Evolutionary conservation across 2,113 vertebrate species (phyloP).

Genomic region (Hoplias malabaricus): DNA sequence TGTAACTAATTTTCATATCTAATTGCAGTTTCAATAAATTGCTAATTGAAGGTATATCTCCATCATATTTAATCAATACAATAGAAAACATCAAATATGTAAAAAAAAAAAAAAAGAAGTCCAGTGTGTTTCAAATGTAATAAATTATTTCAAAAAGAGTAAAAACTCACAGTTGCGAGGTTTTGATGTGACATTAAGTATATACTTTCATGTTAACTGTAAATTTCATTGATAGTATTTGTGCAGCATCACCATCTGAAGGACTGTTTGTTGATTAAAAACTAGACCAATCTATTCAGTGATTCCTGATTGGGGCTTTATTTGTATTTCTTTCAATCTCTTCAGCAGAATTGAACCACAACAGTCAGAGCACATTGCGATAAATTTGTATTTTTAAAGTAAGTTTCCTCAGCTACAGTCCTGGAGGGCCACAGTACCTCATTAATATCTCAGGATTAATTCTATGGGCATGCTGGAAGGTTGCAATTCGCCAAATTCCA

Average conservation of each 20-base stretch:
- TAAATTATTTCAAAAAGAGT: too few relatives aligned
- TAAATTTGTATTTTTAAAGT: not conserved
- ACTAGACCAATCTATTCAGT: not conserved
- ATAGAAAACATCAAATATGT: too few relatives aligned
- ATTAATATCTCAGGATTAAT: too few relatives aligned
- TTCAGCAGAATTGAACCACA: not conserved
- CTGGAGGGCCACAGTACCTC: not conserved
- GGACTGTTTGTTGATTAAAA: not conserved
- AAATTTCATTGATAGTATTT: not conserved
- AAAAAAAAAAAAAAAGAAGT: too few relatives aligned
- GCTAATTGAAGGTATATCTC: too few relatives aligned
- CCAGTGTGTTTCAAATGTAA: too few relatives aligned
- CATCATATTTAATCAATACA: too few relatives aligned
- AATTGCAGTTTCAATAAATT: too few relatives aligned
- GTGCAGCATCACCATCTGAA: not conserved
- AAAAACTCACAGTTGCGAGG: too few relatives aligned
- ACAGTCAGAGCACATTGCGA: not conserved
- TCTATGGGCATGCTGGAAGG: too few relatives aligned
- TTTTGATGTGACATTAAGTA: not conserved
- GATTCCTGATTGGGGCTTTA: not conserved
- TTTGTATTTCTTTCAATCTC: not conserved
- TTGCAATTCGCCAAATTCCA: too few relatives aligned
- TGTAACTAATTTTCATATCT: too few relatives aligned
- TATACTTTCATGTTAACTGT: not conserved
- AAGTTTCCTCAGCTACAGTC: not conserved